Percentiles rank a stretch among this genome's conserved stretches.
phyloP scores from a whole-genome alignment of 2,113 vertebrate species.

The Psittacus erithacus region DNA sequence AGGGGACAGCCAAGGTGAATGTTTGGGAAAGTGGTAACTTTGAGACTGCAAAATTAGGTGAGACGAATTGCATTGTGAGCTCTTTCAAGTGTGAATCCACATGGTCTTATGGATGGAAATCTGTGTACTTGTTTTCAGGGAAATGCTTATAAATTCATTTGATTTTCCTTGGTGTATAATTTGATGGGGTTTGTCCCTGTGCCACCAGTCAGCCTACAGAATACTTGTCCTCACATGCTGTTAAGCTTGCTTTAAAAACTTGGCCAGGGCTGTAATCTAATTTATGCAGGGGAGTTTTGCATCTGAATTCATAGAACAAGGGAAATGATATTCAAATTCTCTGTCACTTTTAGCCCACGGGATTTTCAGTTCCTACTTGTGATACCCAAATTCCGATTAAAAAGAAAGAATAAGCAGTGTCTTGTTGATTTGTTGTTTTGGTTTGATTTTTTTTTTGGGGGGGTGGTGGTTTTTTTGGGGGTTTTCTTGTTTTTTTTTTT shows the following conservation, averaged over 20 bases:
- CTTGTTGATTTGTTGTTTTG: neutral
- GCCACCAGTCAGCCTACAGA: neutral
- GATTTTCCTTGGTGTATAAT: neutral
- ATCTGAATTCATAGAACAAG: neutral
- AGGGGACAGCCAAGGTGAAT: too few species aligned
- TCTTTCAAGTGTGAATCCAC: neutral
- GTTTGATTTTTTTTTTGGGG: neutral
- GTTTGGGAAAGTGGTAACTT: neutral
- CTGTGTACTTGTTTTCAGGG: neutral
- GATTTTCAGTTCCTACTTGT: neutral
- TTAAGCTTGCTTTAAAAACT: neutral
- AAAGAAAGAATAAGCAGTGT: neutral
- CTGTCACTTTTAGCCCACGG: neutral
- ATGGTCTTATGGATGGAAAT: neutral
- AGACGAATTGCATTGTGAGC: accelerated
- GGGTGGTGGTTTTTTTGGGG: neutral
- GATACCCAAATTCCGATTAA: neutral
- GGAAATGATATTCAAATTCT: neutral
- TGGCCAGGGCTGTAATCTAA: neutral
- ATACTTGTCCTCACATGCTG: accelerated
- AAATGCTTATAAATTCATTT: neutral
- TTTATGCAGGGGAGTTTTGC: neutral
- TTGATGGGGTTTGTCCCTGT: neutral
- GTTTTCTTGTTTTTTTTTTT: neutral
- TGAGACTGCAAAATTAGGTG: neutral